phyloP scores from a whole-genome alignment of 1,140 invertebrate genomes.

The Drosophila murphyi region DNA sequence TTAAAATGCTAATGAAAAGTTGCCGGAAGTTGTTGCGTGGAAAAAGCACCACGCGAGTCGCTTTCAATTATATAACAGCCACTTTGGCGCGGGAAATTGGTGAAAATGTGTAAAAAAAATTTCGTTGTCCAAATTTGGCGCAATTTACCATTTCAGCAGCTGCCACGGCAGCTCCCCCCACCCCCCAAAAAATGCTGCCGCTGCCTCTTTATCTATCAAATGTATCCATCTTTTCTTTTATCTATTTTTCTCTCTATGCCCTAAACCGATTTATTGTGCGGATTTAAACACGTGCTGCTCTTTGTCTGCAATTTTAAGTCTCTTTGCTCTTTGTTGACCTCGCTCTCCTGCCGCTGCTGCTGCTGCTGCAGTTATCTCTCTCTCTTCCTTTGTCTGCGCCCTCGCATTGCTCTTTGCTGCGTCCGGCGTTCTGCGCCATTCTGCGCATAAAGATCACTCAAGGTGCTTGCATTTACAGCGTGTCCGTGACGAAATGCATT shows the following conservation, averaged over 20 bases:
- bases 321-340: slow-evolving; percentile 22
- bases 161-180: neutral
- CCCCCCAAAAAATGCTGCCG: neutral
- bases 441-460: slow-evolving; percentile 41
- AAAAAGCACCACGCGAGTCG: slow-evolving; percentile 60
- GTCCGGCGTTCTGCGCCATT: neutral
- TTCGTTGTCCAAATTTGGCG: slow-evolving; percentile 37
- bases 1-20: slow-evolving; percentile 83
- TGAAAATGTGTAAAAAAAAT: slow-evolving; percentile 37
- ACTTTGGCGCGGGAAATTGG: slow-evolving; percentile 55
- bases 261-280: slow-evolving; percentile 49
- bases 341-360: neutral
- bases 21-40: slow-evolving; percentile 68
- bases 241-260: neutral
- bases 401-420: slow-evolving; percentile 8
- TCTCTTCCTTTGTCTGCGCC: slow-evolving; percentile 8
- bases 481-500: slow-evolving; percentile 65
- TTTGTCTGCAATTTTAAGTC: slow-evolving; percentile 52
- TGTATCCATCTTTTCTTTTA: neutral
- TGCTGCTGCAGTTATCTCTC: neutral
- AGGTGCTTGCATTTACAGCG: slow-evolving; percentile 31
- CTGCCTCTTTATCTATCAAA: neutral
- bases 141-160: slow-evolving; percentile 35
- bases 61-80: slow-evolving; percentile 69
- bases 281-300: slow-evolving; percentile 58